Percentiles rank a stretch among this genome's conserved stretches.
These are phyloP conservation scores for Lucilia cuprina DNA, from an alignment of 1,140 invertebrate genomes.

Conservation along the genomic window DNA sequence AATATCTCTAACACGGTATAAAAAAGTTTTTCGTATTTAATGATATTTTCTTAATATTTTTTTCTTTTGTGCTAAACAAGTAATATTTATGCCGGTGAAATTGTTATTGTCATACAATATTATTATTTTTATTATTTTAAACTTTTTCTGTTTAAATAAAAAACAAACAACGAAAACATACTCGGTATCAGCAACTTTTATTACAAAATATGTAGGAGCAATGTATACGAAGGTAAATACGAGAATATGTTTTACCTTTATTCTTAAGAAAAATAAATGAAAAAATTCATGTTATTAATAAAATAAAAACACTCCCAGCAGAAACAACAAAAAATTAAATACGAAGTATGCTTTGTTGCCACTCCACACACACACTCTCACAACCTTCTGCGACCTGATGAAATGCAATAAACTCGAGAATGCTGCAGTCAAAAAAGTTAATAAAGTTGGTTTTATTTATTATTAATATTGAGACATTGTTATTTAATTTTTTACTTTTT, in stretches of 20 bases:
- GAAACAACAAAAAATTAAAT: too few species aligned
- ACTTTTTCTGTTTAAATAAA: neutral
- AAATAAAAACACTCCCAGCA: neutral
- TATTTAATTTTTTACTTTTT: neutral
- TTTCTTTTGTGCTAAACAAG: neutral
- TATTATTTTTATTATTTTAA: constrained; percentile 1
- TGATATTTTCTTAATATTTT: neutral
- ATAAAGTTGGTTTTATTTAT: neutral
- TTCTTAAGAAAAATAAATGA: neutral
- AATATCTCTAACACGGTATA: neutral
- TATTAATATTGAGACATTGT: neutral
- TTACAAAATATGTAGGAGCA: neutral
- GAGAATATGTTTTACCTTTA: neutral
- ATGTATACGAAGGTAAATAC: too few species aligned
- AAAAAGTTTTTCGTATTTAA: neutral
- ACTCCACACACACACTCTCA: too few species aligned
- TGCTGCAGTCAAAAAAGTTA: neutral
- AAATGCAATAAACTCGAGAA: neutral
- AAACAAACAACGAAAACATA: neutral
- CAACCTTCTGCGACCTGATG: neutral
- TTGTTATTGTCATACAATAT: constrained; percentile 3
- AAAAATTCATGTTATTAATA: neutral
- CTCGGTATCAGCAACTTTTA: neutral
- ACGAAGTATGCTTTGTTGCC: too few species aligned
- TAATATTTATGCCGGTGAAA: neutral